Evolutionary conservation across 2,797 vertebrate species (phyloP).

Genomic region (Erethizon dorsatum): DNA sequence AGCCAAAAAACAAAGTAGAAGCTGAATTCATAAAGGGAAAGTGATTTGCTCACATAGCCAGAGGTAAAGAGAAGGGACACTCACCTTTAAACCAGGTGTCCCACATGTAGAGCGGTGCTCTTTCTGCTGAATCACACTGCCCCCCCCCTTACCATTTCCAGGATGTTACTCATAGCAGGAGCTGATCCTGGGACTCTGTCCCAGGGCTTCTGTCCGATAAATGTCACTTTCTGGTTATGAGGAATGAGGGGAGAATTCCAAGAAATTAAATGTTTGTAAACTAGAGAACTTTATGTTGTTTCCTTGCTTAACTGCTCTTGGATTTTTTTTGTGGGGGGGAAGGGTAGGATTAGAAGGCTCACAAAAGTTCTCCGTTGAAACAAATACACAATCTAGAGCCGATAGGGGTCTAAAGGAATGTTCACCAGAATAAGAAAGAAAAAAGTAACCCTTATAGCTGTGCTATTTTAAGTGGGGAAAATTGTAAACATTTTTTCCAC

Average conservation of each 20-base stretch:
- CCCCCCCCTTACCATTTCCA: not conserved
- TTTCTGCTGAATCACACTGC: not conserved
- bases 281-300: conserved; percentile 38
- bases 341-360: not conserved
- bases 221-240: conserved; percentile 81
- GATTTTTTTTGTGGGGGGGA: accelerated
- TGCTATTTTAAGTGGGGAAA: not conserved
- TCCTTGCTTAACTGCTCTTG: conserved; percentile 74
- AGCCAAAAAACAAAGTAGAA: too few relatives aligned
- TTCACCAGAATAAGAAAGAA: not conserved
- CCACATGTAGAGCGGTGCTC: accelerated
- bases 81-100: not conserved
- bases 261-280: conserved; percentile 81
- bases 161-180: not conserved
- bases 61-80: not conserved
- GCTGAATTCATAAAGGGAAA: not conserved
- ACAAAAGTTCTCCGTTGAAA: conserved; percentile 75
- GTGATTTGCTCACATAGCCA: accelerated
- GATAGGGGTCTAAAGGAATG: not conserved
- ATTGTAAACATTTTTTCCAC: not conserved
- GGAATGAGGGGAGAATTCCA: conserved; percentile 74
- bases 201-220: conserved; percentile 13
- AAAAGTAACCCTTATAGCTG: not conserved
- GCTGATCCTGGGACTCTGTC: not conserved
- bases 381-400: conserved; percentile 9